Evolutionary conservation across 2,113 vertebrate species (phyloP).

Genomic region (Oceanites oceanicus): DNA sequence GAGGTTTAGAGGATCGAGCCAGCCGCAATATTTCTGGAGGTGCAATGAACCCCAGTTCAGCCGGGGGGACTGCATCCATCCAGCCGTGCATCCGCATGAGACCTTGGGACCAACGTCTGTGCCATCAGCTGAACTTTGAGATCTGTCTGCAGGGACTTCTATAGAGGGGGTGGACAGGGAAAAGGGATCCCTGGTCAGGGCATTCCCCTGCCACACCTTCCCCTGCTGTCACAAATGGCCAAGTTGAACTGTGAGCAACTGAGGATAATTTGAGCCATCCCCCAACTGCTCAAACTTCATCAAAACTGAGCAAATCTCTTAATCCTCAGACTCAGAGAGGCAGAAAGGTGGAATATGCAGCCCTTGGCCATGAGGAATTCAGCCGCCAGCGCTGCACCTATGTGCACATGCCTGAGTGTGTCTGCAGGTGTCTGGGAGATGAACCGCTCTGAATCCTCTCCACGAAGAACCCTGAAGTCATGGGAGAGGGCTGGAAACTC

Average conservation of each 20-base stretch:
- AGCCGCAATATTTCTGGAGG: not conserved
- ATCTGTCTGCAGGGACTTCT: not conserved
- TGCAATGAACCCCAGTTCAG: not conserved
- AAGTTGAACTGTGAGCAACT: not conserved
- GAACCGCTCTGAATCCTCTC: not conserved
- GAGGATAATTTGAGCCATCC: not conserved
- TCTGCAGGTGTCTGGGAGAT: not conserved
- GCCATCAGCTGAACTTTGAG: not conserved
- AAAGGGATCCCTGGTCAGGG: not conserved
- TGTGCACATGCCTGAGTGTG: not conserved
- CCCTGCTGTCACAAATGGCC: not conserved
- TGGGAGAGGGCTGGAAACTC: not conserved
- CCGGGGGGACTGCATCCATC: fast-evolving
- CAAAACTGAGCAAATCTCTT: not conserved
- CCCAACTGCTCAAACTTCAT: not conserved
- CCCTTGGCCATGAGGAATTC: not conserved
- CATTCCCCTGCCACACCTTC: not conserved
- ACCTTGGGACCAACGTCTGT: fast-evolving
- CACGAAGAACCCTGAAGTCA: not conserved
- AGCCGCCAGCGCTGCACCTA: fast-evolving
- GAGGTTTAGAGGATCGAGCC: not conserved
- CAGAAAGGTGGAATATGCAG: not conserved
- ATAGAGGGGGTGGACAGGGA: too few species aligned
- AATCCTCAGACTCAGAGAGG: not conserved
- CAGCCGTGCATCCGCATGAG: fast-evolving